A percentile compares a stretch with the other conserved stretches of the same genome.
phyloP scores from a whole-genome alignment of 2,888 invertebrate species.

The Aphodius sticticus region DNA sequence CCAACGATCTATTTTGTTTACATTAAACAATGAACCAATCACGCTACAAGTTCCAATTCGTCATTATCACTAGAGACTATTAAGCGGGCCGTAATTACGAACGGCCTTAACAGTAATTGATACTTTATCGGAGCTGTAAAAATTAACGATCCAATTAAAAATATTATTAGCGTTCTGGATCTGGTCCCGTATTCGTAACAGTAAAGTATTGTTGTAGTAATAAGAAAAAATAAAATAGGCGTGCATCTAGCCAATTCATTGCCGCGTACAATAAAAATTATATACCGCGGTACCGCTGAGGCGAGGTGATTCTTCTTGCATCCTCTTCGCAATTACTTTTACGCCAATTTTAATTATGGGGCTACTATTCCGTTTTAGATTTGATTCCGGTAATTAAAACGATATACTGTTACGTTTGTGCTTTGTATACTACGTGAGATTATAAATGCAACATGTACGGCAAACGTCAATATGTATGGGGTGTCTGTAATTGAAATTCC shows the following conservation, averaged over 20 bases:
- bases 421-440: no score
- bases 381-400: no score
- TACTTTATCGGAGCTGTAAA: constrained; percentile 4
- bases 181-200: neutral
- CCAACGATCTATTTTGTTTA: no score
- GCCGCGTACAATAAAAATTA: neutral
- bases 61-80: neutral
- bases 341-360: neutral
- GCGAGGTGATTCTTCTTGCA: neutral
- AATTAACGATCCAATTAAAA: neutral
- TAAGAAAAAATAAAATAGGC: neutral
- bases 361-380: no score
- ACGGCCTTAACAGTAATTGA: neutral
- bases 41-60: neutral
- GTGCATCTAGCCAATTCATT: neutral
- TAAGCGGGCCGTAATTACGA: neutral
- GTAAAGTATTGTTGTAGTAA: constrained; percentile 4
- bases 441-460: no score
- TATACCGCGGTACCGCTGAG: neutral
- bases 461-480: no score
- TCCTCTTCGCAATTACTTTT: neutral
- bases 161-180: neutral
- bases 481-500: no score
- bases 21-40: no score
- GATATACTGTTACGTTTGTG: no score